Evolutionary conservation across 2,113 vertebrate species (phyloP).

Genomic region (Prunella fulvescens): DNA sequence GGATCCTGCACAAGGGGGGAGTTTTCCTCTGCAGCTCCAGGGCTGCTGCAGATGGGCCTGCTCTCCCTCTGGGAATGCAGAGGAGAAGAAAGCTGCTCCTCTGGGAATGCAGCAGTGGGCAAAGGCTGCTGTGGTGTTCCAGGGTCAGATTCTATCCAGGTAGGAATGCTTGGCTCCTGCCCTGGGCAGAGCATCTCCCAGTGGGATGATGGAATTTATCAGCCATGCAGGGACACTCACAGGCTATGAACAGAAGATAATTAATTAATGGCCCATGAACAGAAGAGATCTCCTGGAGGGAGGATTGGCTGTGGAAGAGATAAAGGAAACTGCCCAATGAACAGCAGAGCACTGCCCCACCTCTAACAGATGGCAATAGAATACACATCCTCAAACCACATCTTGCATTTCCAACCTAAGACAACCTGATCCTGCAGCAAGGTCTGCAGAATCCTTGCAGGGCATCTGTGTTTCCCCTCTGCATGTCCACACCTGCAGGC

Average conservation of each 20-base stretch:
- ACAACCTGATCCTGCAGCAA: accelerated
- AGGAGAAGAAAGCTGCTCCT: background rate
- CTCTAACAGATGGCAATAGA: background rate
- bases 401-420: background rate
- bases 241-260: background rate
- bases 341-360: background rate
- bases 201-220: background rate
- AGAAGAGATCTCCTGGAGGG: background rate
- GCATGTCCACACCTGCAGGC: background rate
- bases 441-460: background rate
- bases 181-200: background rate
- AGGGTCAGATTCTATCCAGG: background rate
- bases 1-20: background rate
- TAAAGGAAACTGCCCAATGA: too few species aligned
- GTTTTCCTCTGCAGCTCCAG: background rate
- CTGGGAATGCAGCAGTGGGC: background rate
- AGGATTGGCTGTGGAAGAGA: too few species aligned
- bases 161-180: background rate
- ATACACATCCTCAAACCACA: background rate
- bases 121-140: background rate
- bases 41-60: background rate
- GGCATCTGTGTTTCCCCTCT: background rate
- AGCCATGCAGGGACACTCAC: background rate
- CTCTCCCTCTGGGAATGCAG: background rate
- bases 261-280: background rate